Percentiles rank a stretch among this genome's conserved stretches.
phyloP scores from a whole-genome alignment of 2,888 invertebrate species.

The Drosophila formosana region DNA sequence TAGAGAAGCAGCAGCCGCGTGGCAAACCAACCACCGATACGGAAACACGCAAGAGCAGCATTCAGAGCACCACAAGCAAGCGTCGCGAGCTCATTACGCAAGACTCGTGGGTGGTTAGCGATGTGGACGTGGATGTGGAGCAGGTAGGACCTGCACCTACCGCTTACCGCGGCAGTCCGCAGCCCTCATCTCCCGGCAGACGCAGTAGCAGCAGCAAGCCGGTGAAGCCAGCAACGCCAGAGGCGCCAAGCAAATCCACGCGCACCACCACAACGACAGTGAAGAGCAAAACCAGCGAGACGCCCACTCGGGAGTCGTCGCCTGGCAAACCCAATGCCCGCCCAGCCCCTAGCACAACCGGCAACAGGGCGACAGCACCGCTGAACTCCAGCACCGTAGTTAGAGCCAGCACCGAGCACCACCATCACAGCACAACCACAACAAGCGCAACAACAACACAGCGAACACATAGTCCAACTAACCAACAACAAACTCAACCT shows the following conservation, averaged over 20 bases:
- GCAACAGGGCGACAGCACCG: slow-evolving; percentile 19
- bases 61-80: slow-evolving; percentile 28
- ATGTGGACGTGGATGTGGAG: slow-evolving; percentile 61
- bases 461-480: slow-evolving; percentile 63
- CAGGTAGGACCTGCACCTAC: slow-evolving; percentile 36
- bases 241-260: background rate
- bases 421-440: slow-evolving; percentile 75
- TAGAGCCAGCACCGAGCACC: slow-evolving; percentile 78
- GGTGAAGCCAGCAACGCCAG: slow-evolving; percentile 23
- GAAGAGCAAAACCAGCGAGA: slow-evolving; percentile 8
- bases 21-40: slow-evolving; percentile 24
- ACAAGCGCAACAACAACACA: background rate
- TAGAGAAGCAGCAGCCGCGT: slow-evolving; percentile 33
- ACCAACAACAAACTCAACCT: slow-evolving; percentile 32
- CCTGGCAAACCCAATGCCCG: slow-evolving; percentile 24
- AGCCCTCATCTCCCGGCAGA: slow-evolving; percentile 13
- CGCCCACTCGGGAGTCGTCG: slow-evolving; percentile 1
- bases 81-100: slow-evolving; percentile 60
- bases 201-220: slow-evolving; percentile 2
- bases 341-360: background rate
- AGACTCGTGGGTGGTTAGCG: slow-evolving; percentile 65
- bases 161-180: slow-evolving; percentile 22
- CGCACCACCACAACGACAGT: background rate
- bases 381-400: slow-evolving; percentile 46
- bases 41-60: slow-evolving; percentile 28